Evolutionary conservation across 2,113 vertebrate genomes (phyloP).

Genomic region (Amazona vittata): DNA sequence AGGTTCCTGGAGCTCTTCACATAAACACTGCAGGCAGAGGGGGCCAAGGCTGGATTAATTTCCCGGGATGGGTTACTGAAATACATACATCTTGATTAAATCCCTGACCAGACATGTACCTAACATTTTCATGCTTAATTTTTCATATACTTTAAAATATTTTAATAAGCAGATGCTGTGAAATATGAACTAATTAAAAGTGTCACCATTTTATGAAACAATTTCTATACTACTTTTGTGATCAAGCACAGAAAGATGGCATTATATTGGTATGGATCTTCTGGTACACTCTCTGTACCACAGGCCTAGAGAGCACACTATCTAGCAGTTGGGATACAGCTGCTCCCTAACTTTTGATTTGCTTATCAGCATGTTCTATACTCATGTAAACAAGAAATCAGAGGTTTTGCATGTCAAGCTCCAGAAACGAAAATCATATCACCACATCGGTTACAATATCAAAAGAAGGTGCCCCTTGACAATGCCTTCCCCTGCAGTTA

Average conservation of each 20-base stretch:
- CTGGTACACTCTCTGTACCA: background rate
- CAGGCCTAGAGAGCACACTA: background rate
- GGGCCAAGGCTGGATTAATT: slow-evolving; percentile 24
- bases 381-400: background rate
- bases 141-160: background rate
- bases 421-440: background rate
- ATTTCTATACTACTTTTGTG: background rate
- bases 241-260: background rate
- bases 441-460: background rate
- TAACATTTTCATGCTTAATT: background rate
- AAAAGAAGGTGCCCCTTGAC: background rate
- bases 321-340: background rate
- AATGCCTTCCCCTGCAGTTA: background rate
- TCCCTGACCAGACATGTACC: background rate
- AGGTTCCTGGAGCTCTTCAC: slow-evolving; percentile 3
- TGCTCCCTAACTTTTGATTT: background rate
- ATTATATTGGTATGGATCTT: background rate
- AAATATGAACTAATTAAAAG: background rate
- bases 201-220: background rate
- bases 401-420: background rate
- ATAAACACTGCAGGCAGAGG: slow-evolving; percentile 7
- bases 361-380: background rate
- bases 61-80: slow-evolving; percentile 50
- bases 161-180: background rate
- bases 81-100: slow-evolving; percentile 48